phyloP scores from a whole-genome alignment of 1,140 invertebrate species.

The Drosophila lacertosa region DNA sequence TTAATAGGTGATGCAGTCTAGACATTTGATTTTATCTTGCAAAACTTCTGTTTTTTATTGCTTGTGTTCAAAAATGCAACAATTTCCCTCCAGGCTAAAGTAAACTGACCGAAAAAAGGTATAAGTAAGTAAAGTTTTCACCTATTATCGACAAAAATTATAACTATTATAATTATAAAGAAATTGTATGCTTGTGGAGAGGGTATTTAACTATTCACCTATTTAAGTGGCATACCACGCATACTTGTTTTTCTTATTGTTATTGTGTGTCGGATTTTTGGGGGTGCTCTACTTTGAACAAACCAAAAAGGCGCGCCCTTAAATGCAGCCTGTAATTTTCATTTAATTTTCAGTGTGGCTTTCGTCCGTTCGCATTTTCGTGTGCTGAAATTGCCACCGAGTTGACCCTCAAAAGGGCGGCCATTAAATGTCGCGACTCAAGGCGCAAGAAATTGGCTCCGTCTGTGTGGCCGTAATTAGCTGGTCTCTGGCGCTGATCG shows the following conservation, averaged over 20 bases:
- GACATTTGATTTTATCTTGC: neutral
- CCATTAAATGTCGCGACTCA: constrained; percentile 76
- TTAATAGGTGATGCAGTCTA: constrained; percentile 3
- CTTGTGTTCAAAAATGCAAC: too few species aligned
- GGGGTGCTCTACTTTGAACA: constrained; percentile 6
- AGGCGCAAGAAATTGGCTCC: constrained; percentile 60
- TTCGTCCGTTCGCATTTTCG: constrained; percentile 28
- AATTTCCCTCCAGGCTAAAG: too few species aligned
- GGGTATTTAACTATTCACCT: constrained; percentile 5
- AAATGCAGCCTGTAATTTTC: constrained; percentile 74
- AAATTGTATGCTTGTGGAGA: neutral
- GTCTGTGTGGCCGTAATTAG: constrained; percentile 64
- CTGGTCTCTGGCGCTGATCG: constrained; percentile 54
- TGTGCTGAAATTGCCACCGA: constrained; percentile 56
- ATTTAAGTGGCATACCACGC: neutral
- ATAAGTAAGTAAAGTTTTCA: too few species aligned
- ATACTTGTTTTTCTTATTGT: constrained; percentile 4
- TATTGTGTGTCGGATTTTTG: constrained; percentile 34
- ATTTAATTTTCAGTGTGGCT: constrained; percentile 73
- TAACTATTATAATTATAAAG: neutral
- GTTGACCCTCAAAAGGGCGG: constrained; percentile 75
- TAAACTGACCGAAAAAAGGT: too few species aligned
- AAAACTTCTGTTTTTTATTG: too few species aligned
- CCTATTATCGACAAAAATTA: neutral
- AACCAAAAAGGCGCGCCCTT: constrained; percentile 28